A percentile compares a stretch with the other conserved stretches of the same genome.
Evolutionary conservation across 2,113 vertebrate genomes (phyloP).

Genomic region (Kobus ellipsiprymnus): DNA sequence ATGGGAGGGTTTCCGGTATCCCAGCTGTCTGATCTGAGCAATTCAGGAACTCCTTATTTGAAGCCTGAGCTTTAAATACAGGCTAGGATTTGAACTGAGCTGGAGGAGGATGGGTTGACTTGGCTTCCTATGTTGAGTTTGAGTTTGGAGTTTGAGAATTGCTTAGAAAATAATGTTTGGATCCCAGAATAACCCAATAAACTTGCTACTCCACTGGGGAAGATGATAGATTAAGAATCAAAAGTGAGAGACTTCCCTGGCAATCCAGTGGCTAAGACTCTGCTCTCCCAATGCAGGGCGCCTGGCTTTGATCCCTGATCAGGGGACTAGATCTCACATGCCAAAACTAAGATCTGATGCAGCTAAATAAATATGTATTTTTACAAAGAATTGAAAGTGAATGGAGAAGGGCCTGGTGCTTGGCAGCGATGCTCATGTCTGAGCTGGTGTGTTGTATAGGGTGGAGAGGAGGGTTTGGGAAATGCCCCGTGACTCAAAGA

Average conservation of each 20-base stretch:
- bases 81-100: neutral
- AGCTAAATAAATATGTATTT: neutral
- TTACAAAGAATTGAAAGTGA: neutral
- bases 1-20: neutral
- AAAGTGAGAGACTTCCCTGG: neutral
- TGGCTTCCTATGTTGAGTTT: neutral
- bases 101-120: neutral
- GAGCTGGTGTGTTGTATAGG: neutral
- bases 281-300: neutral
- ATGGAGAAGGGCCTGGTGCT: neutral
- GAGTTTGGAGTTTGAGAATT: neutral
- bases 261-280: neutral
- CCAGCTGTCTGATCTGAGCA: neutral
- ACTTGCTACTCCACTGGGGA: neutral
- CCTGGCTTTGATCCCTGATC: neutral
- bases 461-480: neutral
- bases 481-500: neutral
- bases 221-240: neutral
- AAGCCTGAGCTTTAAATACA: neutral
- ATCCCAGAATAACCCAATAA: neutral
- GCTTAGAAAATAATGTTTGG: neutral
- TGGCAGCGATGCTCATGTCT: neutral
- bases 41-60: neutral
- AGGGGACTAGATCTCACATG: neutral
- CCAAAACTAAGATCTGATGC: neutral